Conservation (phyloP, 2,797 vertebrate genomes). For the Morelia viridis region DNA sequence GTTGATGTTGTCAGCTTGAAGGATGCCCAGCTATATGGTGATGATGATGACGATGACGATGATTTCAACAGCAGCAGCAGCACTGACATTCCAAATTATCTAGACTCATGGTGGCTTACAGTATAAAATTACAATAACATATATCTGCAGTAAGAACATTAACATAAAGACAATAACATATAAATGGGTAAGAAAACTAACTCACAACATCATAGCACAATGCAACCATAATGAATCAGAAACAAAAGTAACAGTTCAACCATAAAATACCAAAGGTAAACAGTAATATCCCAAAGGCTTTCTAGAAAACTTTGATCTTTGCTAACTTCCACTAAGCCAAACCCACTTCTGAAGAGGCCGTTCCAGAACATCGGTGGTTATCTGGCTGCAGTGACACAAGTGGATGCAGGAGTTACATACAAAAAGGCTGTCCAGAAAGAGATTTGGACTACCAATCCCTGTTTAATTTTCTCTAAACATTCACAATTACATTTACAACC, state of each 20-base stretch:
- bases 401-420: neutral
- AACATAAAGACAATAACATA: neutral
- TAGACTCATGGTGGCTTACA: neutral
- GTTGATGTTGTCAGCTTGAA: too few relatives aligned
- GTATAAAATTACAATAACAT: neutral
- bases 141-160: neutral
- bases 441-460: neutral
- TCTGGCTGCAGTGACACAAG: neutral
- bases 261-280: neutral
- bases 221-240: neutral
- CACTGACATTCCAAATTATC: neutral
- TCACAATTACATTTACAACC: neutral
- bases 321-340: neutral
- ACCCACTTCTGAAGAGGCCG: neutral
- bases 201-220: neutral
- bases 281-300: neutral
- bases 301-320: neutral
- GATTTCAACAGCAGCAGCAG: neutral
- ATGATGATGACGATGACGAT: too few relatives aligned
- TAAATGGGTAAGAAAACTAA: neutral
- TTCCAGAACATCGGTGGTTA: neutral
- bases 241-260: neutral
- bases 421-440: neutral
- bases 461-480: neutral
- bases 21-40: too few relatives aligned